These are phyloP conservation scores for Rhagoletis zephyria DNA, from an alignment of 1,140 invertebrate genomes.

Conservation along the genomic window DNA sequence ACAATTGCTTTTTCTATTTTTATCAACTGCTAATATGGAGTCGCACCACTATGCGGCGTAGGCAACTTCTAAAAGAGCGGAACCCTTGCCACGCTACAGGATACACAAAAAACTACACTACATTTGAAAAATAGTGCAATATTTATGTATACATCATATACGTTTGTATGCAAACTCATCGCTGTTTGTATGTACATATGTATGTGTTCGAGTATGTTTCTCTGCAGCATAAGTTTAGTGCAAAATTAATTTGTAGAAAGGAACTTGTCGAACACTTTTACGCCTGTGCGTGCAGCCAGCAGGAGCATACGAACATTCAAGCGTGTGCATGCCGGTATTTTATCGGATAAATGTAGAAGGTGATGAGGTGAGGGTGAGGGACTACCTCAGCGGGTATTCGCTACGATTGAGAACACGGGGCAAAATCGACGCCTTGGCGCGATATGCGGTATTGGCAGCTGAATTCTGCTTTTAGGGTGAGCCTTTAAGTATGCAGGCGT, in stretches of 20 bases:
- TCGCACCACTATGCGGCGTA: too few relatives aligned
- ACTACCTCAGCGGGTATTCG: background rate
- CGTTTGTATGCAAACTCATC: background rate
- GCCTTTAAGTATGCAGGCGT: background rate
- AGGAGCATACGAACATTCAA: background rate
- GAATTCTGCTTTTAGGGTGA: constrained; percentile 1
- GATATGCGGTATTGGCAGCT: background rate
- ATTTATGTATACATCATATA: background rate
- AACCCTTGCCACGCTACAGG: background rate
- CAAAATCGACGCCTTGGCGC: background rate
- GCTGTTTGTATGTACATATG: background rate
- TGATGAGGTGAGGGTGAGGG: background rate
- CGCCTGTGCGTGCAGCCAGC: constrained; percentile 17
- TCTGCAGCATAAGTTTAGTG: constrained; percentile 57
- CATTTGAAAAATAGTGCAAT: constrained; percentile 36
- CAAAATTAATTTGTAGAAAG: constrained; percentile 72
- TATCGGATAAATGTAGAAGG: too few relatives aligned
- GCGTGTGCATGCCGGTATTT: background rate
- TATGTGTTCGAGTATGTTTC: background rate
- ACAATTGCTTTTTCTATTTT: too few relatives aligned
- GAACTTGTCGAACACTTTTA: constrained; percentile 69
- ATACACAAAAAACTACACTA: background rate
- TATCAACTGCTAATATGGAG: too few relatives aligned
- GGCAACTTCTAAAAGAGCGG: background rate
- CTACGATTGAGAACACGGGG: background rate